Conservation (phyloP, 1,140 invertebrate genomes). For the Odontomachus brunneus region DNA sequence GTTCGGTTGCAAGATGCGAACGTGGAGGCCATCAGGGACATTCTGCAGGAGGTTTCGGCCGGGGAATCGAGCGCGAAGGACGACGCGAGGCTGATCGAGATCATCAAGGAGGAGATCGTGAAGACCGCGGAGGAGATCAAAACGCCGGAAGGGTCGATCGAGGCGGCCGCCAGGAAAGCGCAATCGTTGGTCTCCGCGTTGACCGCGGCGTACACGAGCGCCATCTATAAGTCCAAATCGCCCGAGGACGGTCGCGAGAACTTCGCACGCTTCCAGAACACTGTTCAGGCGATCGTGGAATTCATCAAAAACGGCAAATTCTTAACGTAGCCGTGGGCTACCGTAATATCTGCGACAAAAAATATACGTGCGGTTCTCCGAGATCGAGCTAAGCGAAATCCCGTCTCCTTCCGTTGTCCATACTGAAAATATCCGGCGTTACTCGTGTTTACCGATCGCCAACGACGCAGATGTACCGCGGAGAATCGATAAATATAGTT, state of each 20-base stretch:
- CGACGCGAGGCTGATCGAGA: slow-evolving; percentile 66
- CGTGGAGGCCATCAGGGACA: slow-evolving; percentile 34
- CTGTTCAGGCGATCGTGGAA: slow-evolving; percentile 74
- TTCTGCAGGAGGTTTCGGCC: slow-evolving; percentile 67
- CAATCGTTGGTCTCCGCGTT: slow-evolving; percentile 72
- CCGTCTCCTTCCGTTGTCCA: neutral
- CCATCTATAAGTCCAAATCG: slow-evolving; percentile 73
- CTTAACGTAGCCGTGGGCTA: slow-evolving; percentile 14
- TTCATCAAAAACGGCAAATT: slow-evolving; percentile 72
- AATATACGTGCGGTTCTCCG: neutral
- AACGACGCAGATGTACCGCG: slow-evolving; percentile 42
- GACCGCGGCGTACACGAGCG: slow-evolving; percentile 72
- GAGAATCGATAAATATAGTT: slow-evolving; percentile 45
- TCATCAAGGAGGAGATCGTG: slow-evolving; percentile 71
- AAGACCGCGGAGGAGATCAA: slow-evolving; percentile 63
- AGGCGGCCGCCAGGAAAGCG: slow-evolving; percentile 71
- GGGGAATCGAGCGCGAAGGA: slow-evolving; percentile 61
- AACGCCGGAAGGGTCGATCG: slow-evolving; percentile 68
- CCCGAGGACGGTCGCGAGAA: slow-evolving; percentile 62
- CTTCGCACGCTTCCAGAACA: slow-evolving; percentile 70
- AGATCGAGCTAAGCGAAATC: neutral
- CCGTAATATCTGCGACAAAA: neutral
- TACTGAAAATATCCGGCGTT: neutral
- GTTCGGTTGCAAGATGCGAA: slow-evolving; percentile 57
- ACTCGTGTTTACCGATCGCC: neutral